Evolutionary conservation across 2,113 vertebrate genomes (phyloP), one percentile per base, ranked within the genome.

Genomic region (Galeopterus variegatus): DNA sequence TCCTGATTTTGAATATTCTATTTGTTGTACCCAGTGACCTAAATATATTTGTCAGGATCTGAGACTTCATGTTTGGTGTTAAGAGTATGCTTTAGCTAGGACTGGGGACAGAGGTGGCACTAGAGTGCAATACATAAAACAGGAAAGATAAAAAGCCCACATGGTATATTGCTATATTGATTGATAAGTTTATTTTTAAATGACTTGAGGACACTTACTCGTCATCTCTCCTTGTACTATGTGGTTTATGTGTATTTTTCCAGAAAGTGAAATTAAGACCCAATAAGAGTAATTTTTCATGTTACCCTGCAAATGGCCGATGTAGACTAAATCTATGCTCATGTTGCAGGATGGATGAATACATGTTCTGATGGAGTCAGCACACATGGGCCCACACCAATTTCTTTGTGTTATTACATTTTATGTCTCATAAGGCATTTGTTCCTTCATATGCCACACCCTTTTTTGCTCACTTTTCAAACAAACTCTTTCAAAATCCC

Each of bases 101-200:
- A 21, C 10, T 58, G 24, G 54, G 80, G 5, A 9, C 13, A 2
- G 6, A 36, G 13, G 5, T 19, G 33, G 45, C 62, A 8, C 2
- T 11, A 5, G 31, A 23, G 3, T 14, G 50, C 52, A 26, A 18
- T 8, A 21, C 5, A 14, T 19, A 14, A n/a, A 54, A 23, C n/a
- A 60, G 48, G 69, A 36, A 69, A 21, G 21, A 18, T 14, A 26
- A 50, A 58, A 54, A 18, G 21, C 12, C 48, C 19, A 0, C 2
- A 0, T 23, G 17, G 18, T 9, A 6, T 0, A 1, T 52, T 26
- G 4, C 69, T 19, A 0, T 5, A 9, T 17, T 13, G 5, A 9
- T 45, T 13, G 5, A 9, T 45, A 45, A 1, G 21, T 33, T n/a
- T 41, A 7, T 15, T 62, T 76, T 26, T 54, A 48, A 45, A 54